A percentile compares a stretch with the other conserved stretches of the same genome.
These are phyloP conservation scores for Podocnemis expansa DNA, from an alignment of 2,113 vertebrate genomes.

Conservation along the genomic window DNA sequence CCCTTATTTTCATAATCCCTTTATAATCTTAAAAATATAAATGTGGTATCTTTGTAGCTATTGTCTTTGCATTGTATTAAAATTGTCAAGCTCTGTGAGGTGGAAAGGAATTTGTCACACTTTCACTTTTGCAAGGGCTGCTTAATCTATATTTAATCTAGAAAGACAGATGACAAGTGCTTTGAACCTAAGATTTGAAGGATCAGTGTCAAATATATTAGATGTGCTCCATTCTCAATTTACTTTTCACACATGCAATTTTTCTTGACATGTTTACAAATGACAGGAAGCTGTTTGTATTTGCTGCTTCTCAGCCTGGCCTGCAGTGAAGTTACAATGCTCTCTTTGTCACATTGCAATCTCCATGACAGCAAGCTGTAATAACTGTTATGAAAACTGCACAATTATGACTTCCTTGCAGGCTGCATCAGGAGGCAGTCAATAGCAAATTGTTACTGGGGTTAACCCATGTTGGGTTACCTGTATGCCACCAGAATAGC, in stretches of 20 bases:
- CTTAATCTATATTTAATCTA: background rate
- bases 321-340: background rate
- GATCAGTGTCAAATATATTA: background rate
- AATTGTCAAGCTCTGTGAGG: background rate
- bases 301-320: conserved; percentile 28
- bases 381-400: background rate
- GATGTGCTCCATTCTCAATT: background rate
- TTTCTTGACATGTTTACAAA: background rate
- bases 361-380: background rate
- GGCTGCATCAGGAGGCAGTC: background rate
- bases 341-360: background rate
- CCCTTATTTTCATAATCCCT: background rate
- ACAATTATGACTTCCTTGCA: background rate
- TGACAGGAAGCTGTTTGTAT: background rate
- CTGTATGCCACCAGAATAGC: background rate
- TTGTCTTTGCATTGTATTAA: background rate
- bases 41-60: background rate
- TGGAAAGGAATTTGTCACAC: background rate
- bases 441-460: background rate
- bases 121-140: background rate
- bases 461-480: background rate
- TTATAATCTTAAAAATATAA: background rate
- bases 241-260: background rate
- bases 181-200: background rate
- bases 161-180: background rate